phyloP scores from a whole-genome alignment of 2,113 vertebrate genomes.

The Lophochroa leadbeateri region DNA sequence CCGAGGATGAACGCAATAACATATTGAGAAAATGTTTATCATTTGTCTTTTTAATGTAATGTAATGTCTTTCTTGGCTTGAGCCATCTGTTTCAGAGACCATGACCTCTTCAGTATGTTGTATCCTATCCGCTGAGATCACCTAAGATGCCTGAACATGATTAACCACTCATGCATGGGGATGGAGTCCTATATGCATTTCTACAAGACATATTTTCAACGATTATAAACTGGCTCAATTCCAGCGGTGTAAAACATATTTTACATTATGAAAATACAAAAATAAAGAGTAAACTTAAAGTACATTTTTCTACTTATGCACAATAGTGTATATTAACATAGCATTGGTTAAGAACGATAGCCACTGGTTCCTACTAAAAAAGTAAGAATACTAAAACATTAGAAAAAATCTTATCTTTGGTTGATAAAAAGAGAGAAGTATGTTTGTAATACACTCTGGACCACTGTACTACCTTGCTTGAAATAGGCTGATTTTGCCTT shows the following conservation, averaged over 20 bases:
- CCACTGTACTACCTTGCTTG: neutral
- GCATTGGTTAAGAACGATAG: neutral
- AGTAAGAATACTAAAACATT: neutral
- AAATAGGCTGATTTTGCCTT: neutral
- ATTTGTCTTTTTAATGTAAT: neutral
- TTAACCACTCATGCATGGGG: neutral
- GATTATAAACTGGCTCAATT: neutral
- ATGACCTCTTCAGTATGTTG: constrained; percentile 28
- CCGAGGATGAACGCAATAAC: neutral
- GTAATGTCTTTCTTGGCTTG: constrained; percentile 41
- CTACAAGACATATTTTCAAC: neutral
- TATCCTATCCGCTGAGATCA: constrained; percentile 30
- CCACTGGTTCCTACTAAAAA: neutral
- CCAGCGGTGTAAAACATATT: neutral
- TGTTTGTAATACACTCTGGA: neutral
- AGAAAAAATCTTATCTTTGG: neutral
- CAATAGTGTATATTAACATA: neutral
- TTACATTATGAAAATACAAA: neutral
- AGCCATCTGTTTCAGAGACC: constrained; percentile 50
- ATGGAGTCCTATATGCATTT: neutral
- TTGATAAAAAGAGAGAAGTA: neutral
- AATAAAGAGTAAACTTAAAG: neutral
- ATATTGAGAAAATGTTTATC: constrained; percentile 40
- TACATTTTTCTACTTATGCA: neutral
- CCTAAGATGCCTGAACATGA: neutral